Evolutionary conservation across 1,140 invertebrate genomes (phyloP), one percentile per base, ranked within the genome.

Genomic region (Cepaea nemoralis): DNA sequence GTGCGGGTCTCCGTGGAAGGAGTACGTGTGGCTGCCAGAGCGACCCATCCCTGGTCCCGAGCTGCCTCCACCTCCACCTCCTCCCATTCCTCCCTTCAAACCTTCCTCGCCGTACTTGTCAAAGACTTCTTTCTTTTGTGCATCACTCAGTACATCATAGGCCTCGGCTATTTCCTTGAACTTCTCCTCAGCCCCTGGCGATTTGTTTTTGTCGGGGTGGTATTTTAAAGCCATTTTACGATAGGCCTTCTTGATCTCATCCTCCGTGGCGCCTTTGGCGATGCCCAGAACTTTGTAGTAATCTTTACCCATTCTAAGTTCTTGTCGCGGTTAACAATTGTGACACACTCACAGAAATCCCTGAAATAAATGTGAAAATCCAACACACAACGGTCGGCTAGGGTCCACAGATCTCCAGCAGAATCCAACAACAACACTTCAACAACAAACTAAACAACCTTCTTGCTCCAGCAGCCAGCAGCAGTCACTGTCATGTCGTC

Each of bases 161-260:
- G 98, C 98, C 93, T 99, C 98, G 0, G 98, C 97, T 0, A 99
- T 95, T 90, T 99, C 97, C 92, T 99, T 99, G 91, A 99, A 99
- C 88, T 97, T 97, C 86, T 98, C 97, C 91, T 99, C 98, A 0
- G 98, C 98, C 79, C 95, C 96, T 5, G 97, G 91, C 0, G 95
- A 93, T 92, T 99, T 99, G 89, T 99, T 99, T 91, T 99, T 99
- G 89, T 99, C 99, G 0, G 99, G 99, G 93, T 99, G 99, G 92
- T 98, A 99, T 91, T 98, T 98, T 12, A 99, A 91, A 0, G 99
- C 99, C 89, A 99, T 93, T 93, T 99, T 99, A 82, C 97, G 94
- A 90, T 99, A 99, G 0, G 91, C 92, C 80, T 92, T 91, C 69
- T 99, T 99, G 86, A 99, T 98, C 86, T 99, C 98, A 86, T 99